Evolutionary conservation across 2,888 invertebrate genomes (phyloP), one percentile per base, ranked within the genome.

Genomic region (Campopleginae sp.): DNA sequence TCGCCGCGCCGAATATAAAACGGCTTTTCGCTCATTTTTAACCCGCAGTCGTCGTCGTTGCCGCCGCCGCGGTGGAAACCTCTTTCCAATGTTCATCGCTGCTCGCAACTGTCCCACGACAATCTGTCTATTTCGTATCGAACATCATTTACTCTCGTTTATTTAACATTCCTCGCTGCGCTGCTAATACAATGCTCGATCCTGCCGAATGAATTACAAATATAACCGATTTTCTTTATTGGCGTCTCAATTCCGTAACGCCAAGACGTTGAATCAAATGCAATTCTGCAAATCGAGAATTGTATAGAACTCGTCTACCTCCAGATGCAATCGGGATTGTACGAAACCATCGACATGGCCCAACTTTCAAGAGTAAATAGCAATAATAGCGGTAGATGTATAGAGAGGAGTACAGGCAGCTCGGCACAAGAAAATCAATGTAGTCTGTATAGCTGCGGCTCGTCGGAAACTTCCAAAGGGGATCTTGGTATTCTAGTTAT

Each of bases 401-500:
- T n/a, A 38, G 65, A 65, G n/a, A 8, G 8, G n/a, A 65, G 38
- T 38, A 38, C 38, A 38, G n/a, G n/a, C 12, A 5, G 27, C 27
- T 58, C 6, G 58, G 58, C 14, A 27, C 27, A 58, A 58, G 58
- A 27, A 58, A 27, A 68, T 66, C 66, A 12, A 38, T 42, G 46
- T 44, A 68, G 27, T 27, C 12, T 17, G 44, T 23, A n/a, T n/a
- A 23, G 44, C 23, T 14, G 5, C 14, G 58, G 27, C 31, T 6
- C 51, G 31, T 23, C 33, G 33, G 68, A 17, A 61, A 38, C 54
- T 65, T 68, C 48, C 46, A 63, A 38, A 3, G 38, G 65, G 61
- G 46, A 74, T 79, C 48, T 82, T 80, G 27, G 75, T 70, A 19
- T 82, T 76, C 58, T 33, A 82, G 76, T 82, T 82, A 66, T 23